These are phyloP conservation scores for Rhopalosiphum nymphaeae DNA, from an alignment of 2,888 invertebrate genomes.

Conservation along the genomic window DNA sequence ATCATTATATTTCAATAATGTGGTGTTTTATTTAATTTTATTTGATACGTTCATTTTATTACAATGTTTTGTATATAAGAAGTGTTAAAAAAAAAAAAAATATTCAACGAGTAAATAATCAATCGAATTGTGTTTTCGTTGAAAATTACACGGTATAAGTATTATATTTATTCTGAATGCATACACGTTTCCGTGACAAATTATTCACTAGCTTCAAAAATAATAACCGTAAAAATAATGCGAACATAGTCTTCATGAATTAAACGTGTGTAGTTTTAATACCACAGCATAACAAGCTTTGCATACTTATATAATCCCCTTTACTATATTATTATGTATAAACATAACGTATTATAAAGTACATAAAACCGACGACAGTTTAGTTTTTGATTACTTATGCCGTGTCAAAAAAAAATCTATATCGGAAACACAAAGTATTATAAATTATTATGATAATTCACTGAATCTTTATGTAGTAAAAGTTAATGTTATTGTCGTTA, in stretches of 20 bases:
- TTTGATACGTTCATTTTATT: not conserved
- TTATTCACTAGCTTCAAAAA: not conserved
- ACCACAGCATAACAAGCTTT: conserved; percentile 13
- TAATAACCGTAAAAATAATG: not conserved
- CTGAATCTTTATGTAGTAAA: not conserved
- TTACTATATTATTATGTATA: not conserved
- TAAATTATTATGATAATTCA: not conserved
- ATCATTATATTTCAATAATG: not conserved
- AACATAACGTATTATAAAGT: not conserved
- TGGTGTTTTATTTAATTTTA: not conserved
- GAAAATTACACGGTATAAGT: not conserved
- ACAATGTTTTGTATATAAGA: not conserved
- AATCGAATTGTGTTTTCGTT: not conserved
- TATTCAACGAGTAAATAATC: not conserved
- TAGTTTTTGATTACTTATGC: conserved; percentile 20
- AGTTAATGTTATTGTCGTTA: not conserved
- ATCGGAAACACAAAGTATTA: not conserved
- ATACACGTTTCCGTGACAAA: not conserved
- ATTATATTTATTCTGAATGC: not conserved
- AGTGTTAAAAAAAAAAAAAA: not conserved
- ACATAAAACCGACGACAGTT: not conserved
- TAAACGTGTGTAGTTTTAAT: conserved; percentile 14
- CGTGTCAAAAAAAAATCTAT: not conserved
- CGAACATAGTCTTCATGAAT: not conserved
- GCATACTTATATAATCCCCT: conserved; percentile 21